phyloP scores from a whole-genome alignment of 2,797 vertebrate species.

The Carcharodon carcharias region DNA sequence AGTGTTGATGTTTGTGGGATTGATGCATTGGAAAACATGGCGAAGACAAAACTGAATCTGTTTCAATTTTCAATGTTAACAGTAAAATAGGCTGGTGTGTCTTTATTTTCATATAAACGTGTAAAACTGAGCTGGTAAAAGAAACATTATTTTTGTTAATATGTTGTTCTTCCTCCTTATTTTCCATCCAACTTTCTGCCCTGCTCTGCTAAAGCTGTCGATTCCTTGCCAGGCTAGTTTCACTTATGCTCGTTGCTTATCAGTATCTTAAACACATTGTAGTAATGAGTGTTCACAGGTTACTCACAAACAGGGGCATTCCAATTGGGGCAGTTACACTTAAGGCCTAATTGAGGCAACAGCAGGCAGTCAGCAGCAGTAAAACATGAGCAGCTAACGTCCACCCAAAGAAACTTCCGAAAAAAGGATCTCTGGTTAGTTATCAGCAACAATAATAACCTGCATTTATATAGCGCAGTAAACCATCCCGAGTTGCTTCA shows the following conservation, averaged over 20 bases:
- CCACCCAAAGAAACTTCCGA: neutral
- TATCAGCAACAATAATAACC: neutral
- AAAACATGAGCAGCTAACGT: neutral
- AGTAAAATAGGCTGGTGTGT: neutral
- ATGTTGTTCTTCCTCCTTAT: neutral
- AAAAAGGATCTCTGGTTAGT: neutral
- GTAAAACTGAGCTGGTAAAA: neutral
- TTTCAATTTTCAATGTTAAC: neutral
- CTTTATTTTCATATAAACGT: neutral
- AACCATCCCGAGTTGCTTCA: neutral
- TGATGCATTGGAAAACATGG: neutral
- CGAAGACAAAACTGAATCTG: neutral
- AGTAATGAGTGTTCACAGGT: neutral
- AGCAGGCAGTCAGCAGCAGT: neutral
- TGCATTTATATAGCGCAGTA: neutral
- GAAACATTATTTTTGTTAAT: neutral
- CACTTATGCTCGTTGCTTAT: neutral
- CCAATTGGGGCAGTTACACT: neutral
- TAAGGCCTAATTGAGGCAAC: neutral
- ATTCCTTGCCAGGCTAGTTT: neutral
- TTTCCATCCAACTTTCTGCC: no score
- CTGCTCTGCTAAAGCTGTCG: neutral
- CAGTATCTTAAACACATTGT: neutral
- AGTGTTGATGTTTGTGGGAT: neutral
- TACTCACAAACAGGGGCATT: neutral